phyloP scores from a whole-genome alignment of 2,797 vertebrate species.

The Cryptoblepharus egeriae region DNA sequence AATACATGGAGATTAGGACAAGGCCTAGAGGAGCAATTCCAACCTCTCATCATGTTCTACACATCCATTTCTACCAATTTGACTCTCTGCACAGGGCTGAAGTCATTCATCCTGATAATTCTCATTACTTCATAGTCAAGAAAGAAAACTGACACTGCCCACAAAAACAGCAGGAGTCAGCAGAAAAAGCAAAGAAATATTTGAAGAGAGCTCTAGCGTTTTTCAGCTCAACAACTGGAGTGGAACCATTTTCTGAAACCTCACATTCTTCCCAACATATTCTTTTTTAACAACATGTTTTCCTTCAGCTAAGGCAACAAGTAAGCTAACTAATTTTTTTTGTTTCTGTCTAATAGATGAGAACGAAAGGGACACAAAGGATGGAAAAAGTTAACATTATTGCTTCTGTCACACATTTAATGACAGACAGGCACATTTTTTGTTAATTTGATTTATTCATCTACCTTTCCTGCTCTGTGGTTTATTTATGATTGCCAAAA shows the following conservation, averaged over 20 bases:
- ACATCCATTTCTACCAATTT: neutral
- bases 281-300: constrained; percentile 28
- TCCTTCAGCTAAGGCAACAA: constrained; percentile 5
- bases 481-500: neutral
- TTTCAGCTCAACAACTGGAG: constrained; percentile 55
- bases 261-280: constrained; percentile 49
- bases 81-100: constrained; percentile 50
- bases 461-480: neutral
- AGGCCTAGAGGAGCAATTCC: neutral
- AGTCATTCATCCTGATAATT: constrained; percentile 71
- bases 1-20: neutral
- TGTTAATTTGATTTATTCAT: neutral
- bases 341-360: neutral
- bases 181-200: constrained; percentile 67
- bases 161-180: constrained; percentile 73
- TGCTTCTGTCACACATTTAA: neutral
- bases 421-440: neutral
- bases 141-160: constrained; percentile 67
- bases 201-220: constrained; percentile 62
- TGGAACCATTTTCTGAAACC: constrained; percentile 51
- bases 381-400: neutral
- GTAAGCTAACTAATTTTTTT: neutral
- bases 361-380: neutral
- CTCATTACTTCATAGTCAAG: constrained; percentile 57
- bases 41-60: neutral